Base-by-base conservation (phyloP, 2,797 vertebrate species). In the Morelia viridis region DNA sequence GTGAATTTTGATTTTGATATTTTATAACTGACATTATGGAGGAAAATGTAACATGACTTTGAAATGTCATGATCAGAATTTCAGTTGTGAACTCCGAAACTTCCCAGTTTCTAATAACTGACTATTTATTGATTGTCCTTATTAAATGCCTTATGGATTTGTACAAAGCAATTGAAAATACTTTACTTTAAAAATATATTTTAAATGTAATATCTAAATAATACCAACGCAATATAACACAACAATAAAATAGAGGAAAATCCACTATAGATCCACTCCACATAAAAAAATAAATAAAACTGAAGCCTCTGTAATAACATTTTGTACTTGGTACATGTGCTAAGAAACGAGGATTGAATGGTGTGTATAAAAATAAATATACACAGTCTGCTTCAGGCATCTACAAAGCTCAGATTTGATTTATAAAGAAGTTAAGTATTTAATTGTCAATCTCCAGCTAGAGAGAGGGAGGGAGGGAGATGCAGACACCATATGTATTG, bases 381-480 rank as follows among this genome's bases (percentile, higher is more conserved):
- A 28, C 6, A 0, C 56, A 28, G 0, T 60, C 60, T 11, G 65
- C 84, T 76, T 4, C 0, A 1, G 71, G 15, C 1, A n/a, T 58
- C 71, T 85, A 41, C 28, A 0, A 13, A 87, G 35, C 2, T 84
- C 61, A 46, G 76, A 84, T n/a, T 89, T 93, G 87, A 28, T 5
- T 85, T 89, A 31, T 1, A 0, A 0, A 93, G 91, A 65, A 92
- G 84, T 35, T 88, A 90, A 87, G 57, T 64, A 80, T 89, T 83
- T 92, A 95, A 80, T 89, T 92, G 87, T 92, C 71, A 76, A 92
- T 92, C 91, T 96, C 62, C 46, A 56, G 91, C 86, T 91, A 92
- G 85, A 93, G 92, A 84, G 17, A 94, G 83, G 56, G 92, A 76
- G 19, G 93, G 86, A 56, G 24, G 64, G 0, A 46, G 28, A 12